Evolutionary conservation across 2,797 vertebrate species (phyloP).

Genomic region (Alca torda): DNA sequence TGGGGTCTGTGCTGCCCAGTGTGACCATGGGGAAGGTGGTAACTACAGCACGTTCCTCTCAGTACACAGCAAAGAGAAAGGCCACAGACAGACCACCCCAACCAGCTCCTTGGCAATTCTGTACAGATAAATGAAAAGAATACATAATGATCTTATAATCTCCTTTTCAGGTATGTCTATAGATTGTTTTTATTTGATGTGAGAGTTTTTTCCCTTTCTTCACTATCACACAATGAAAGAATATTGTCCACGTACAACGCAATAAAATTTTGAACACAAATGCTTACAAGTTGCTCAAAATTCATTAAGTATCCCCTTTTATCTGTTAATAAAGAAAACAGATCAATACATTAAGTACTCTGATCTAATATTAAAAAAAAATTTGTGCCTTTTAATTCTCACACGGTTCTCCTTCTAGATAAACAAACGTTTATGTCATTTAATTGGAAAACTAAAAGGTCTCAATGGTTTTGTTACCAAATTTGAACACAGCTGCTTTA

Average conservation of each 20-base stretch:
- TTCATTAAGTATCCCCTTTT: neutral
- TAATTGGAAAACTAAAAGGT: neutral
- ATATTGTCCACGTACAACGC: neutral
- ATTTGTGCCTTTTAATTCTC: constrained; percentile 53
- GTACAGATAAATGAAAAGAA: neutral
- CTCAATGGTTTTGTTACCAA: neutral
- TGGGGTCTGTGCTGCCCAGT: neutral
- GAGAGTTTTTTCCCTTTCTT: neutral
- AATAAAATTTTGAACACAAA: neutral
- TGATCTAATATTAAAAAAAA: constrained; percentile 25
- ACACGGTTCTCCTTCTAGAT: constrained; percentile 26
- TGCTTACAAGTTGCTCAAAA: neutral
- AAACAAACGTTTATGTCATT: neutral
- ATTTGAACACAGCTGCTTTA: neutral
- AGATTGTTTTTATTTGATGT: neutral
- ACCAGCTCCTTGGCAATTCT: neutral
- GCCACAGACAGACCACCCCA: neutral
- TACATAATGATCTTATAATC: neutral
- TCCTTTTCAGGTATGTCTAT: neutral
- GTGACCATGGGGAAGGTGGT: fast-evolving
- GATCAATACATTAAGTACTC: neutral
- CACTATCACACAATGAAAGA: neutral
- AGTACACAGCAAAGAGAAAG: neutral
- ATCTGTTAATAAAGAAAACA: constrained; percentile 21
- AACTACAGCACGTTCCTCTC: neutral